Percentiles rank a stretch among this genome's conserved stretches.
These are phyloP conservation scores for Orchesella flavescens DNA, from an alignment of 2,888 invertebrate genomes.

Conservation along the genomic window DNA sequence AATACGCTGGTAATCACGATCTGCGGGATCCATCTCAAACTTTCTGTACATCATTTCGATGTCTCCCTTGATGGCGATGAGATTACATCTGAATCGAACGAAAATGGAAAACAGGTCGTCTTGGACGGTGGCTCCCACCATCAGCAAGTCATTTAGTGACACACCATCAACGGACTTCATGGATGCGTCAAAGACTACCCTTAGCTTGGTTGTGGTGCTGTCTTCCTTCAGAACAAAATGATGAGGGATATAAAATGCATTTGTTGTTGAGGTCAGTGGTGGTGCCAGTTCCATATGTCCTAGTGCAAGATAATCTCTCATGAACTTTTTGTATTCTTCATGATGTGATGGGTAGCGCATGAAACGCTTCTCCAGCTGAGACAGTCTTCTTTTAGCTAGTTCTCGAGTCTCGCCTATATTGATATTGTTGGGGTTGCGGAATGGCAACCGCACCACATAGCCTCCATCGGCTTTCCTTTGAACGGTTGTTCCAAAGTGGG, in stretches of 20 bases:
- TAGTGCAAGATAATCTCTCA: slow-evolving; percentile 39
- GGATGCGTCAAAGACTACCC: slow-evolving; percentile 66
- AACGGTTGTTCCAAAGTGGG: not conserved
- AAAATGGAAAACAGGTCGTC: slow-evolving; percentile 73
- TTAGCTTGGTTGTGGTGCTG: slow-evolving; percentile 58
- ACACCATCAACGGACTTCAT: slow-evolving; percentile 33
- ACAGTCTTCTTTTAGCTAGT: not conserved
- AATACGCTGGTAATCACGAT: slow-evolving; percentile 73
- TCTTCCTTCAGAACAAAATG: slow-evolving; percentile 60
- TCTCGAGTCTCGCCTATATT: not conserved
- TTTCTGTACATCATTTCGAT: slow-evolving; percentile 74
- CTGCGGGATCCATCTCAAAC: slow-evolving; percentile 70
- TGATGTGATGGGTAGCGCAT: not conserved
- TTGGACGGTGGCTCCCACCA: slow-evolving; percentile 73
- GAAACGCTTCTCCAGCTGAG: slow-evolving; percentile 32
- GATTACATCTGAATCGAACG: slow-evolving; percentile 70
- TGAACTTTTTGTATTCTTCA: slow-evolving; percentile 45
- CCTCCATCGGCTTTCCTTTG: not conserved
- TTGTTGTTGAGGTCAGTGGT: no score
- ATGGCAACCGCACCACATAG: slow-evolving; percentile 18
- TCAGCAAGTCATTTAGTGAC: slow-evolving; percentile 73
- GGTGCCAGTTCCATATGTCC: slow-evolving; percentile 42
- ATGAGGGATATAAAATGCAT: slow-evolving; percentile 66
- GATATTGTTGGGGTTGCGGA: not conserved
- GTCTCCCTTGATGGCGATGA: slow-evolving; percentile 73